Evolutionary conservation across 2,113 vertebrate genomes (phyloP), one percentile per base, ranked within the genome.

Genomic region (Willisornis vidua): DNA sequence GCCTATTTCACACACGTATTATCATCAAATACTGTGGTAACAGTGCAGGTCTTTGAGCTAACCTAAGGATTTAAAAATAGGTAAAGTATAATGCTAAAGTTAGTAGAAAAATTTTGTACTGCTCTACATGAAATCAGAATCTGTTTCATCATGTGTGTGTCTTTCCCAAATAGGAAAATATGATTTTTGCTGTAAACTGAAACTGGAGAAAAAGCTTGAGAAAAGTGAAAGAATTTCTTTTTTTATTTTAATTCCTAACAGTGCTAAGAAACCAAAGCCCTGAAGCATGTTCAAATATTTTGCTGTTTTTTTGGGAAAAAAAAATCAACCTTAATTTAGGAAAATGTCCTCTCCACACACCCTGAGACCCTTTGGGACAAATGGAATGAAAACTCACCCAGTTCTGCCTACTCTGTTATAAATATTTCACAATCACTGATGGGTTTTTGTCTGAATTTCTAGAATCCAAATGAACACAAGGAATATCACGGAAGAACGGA

Each of bases 361-460:
- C 4, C 23, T 59, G 39, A 46, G 19, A 11, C 1, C 33, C 14
- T 51, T 66, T n/a, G 28, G 41, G 14, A 66, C 28, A 33, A 90
- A 63, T 2, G 37, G 24, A 20, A 39, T 49, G 39, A 78, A 90
- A 68, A 39, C 1, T 4, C 0, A 1, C 1, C 7, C 19, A 24
- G 24, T 45, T 83, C 39, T 59, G 31, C 18, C n/a, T n/a, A 14
- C 4, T 12, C 49, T 28, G 4, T 49, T 59, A 45, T 46, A 75
- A 51, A 67, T 45, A 55, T 57, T 70, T 86, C 43, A 43, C 25
- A 39, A 3, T 18, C 67, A 18, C 4, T 59, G 9, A 22, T 31
- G 3, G 1, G 12, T 70, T 68, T 66, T 46, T 31, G 3, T 66
- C 43, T 79, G 39, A 61, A 52, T 57, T 3, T 74, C 33, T 58